Percentiles rank a stretch among this genome's conserved stretches.
phyloP scores from a whole-genome alignment of 1,140 invertebrate genomes.

The Cecropterus lyciades region DNA sequence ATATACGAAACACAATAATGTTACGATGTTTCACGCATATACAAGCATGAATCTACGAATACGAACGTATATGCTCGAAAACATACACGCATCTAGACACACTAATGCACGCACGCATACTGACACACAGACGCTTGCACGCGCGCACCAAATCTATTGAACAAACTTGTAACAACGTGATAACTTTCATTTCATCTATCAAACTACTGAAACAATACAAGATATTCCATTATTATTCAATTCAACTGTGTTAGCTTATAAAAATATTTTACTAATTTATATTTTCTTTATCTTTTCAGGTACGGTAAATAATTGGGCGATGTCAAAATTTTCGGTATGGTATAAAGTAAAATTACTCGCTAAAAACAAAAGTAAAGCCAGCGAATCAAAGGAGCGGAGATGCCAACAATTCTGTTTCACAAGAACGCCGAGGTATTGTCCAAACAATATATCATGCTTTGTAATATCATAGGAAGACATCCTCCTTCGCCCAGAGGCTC shows the following conservation, averaged over 20 bases:
- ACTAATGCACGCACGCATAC: too few relatives aligned
- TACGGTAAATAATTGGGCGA: constrained; percentile 14
- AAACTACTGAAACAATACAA: too few relatives aligned
- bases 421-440: constrained; percentile 43
- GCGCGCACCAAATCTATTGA: too few relatives aligned
- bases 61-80: too few relatives aligned
- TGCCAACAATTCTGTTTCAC: constrained; percentile 12
- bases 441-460: constrained; percentile 70
- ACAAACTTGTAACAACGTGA: too few relatives aligned
- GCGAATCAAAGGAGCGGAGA: constrained; percentile 19
- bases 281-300: constrained; percentile 10
- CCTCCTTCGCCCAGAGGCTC: constrained; percentile 54
- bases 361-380: constrained; percentile 17
- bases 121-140: too few relatives aligned
- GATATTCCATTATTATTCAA: too few relatives aligned
- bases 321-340: constrained; percentile 27
- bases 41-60: too few relatives aligned
- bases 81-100: too few relatives aligned
- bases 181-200: too few relatives aligned
- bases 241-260: background rate
- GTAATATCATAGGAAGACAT: constrained; percentile 61
- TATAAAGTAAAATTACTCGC: constrained; percentile 7
- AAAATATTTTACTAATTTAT: background rate
- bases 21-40: background rate
- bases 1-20: too few relatives aligned